A percentile compares a stretch with the other conserved stretches of the same genome.
phyloP scores from a whole-genome alignment of 2,888 invertebrate genomes.

The Cerastis rubricosa region DNA sequence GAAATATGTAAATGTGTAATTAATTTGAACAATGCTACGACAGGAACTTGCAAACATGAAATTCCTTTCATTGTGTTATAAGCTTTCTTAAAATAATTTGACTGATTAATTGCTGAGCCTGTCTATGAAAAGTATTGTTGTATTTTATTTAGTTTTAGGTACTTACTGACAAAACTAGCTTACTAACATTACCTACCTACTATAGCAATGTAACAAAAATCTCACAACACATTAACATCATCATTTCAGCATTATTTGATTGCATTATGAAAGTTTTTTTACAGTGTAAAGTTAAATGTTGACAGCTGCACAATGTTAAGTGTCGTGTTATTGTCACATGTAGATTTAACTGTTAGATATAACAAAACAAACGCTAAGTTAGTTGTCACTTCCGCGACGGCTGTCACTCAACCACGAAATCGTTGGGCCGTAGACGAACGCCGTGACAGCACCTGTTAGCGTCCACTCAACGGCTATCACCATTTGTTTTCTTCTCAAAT shows the following conservation, averaged over 20 bases:
- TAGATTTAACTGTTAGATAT: slow-evolving; percentile 54
- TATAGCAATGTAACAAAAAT: background rate
- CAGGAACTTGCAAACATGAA: slow-evolving; percentile 29
- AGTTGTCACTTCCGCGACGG: slow-evolving; percentile 66
- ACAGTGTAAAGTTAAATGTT: slow-evolving; percentile 20
- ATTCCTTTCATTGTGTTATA: slow-evolving; percentile 40
- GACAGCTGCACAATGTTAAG: slow-evolving; percentile 44
- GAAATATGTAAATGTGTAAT: slow-evolving; percentile 44
- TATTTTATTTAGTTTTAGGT: background rate
- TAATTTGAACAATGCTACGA: slow-evolving; percentile 33
- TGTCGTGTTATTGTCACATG: slow-evolving; percentile 58
- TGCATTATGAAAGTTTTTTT: background rate
- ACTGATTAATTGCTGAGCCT: slow-evolving; percentile 7
- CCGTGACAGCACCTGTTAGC: slow-evolving; percentile 78
- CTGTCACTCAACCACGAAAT: slow-evolving; percentile 70
- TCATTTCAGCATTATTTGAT: slow-evolving; percentile 12
- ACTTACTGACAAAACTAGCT: background rate
- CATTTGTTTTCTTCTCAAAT: slow-evolving; percentile 65
- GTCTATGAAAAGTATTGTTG: background rate
- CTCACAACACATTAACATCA: background rate
- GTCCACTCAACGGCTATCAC: slow-evolving; percentile 71
- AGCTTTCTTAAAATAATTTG: slow-evolving; percentile 49
- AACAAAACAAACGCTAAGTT: slow-evolving; percentile 58
- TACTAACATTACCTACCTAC: background rate
- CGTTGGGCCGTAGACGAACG: slow-evolving; percentile 69